Evolutionary conservation across 2,888 invertebrate genomes (phyloP).

Genomic region (Ennomos erosarius): DNA sequence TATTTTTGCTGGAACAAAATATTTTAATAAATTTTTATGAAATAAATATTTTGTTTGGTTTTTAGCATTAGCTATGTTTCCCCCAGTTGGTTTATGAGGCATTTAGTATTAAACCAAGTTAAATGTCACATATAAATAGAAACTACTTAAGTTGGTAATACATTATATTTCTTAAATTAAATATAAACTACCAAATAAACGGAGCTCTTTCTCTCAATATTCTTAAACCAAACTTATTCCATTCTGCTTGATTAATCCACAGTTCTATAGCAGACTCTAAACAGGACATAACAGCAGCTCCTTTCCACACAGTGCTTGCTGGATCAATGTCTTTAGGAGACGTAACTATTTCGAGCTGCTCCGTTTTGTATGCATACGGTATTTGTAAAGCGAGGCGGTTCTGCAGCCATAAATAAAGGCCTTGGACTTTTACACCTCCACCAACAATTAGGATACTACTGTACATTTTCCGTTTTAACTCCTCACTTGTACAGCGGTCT

Average conservation of each 20-base stretch:
- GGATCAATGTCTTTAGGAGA: slow-evolving; percentile 97
- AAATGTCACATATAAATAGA: too few species aligned
- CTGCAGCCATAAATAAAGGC: slow-evolving; percentile 93
- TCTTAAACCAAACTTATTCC: slow-evolving; percentile 93
- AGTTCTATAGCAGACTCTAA: slow-evolving; percentile 96
- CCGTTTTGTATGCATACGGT: slow-evolving; percentile 91
- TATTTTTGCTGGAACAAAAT: too few species aligned
- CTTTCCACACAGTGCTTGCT: slow-evolving; percentile 96
- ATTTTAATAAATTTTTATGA: too few species aligned
- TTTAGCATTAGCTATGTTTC: too few species aligned
- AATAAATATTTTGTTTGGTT: too few species aligned
- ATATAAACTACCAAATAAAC: slow-evolving; percentile 90
- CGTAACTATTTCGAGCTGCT: slow-evolving; percentile 95
- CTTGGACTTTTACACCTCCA: slow-evolving; percentile 95
- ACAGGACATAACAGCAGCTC: slow-evolving; percentile 96
- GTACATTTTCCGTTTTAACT: slow-evolving; percentile 97
- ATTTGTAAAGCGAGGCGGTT: slow-evolving; percentile 94
- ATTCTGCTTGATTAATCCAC: slow-evolving; percentile 95
- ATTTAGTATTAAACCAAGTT: too few species aligned
- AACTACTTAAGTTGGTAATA: background rate
- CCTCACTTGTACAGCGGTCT: slow-evolving; percentile 94
- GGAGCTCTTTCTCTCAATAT: slow-evolving; percentile 96
- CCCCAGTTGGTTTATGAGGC: too few species aligned
- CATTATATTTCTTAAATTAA: slow-evolving; percentile 11
- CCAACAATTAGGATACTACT: slow-evolving; percentile 96